Evolutionary conservation across 1,140 invertebrate species (phyloP).

Genomic region (Pseudachorutes palmiensis): DNA sequence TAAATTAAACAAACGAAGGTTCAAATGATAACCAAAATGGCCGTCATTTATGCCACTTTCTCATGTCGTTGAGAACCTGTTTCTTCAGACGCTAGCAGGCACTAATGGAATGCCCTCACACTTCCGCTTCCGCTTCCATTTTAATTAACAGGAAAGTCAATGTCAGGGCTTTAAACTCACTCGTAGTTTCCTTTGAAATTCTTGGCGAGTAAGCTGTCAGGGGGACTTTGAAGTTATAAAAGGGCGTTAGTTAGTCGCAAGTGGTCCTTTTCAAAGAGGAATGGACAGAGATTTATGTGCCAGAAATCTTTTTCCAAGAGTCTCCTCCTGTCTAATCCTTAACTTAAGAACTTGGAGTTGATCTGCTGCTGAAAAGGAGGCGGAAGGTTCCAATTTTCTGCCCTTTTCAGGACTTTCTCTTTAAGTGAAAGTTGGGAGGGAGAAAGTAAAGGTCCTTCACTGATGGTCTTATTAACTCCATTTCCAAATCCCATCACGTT

Average conservation of each 20-base stretch:
- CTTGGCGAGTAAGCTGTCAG: no score
- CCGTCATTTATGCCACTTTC: not conserved
- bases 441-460: not conserved
- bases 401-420: not conserved
- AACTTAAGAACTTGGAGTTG: not conserved
- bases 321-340: not conserved
- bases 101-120: not conserved
- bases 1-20: not conserved
- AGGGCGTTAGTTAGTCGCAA: no score
- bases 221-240: no score
- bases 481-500: not conserved
- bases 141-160: no score
- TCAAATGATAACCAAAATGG: not conserved
- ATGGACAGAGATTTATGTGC: slow-evolving; percentile 9
- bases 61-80: no score
- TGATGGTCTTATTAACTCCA: not conserved
- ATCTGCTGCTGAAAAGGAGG: not conserved
- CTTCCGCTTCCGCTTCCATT: not conserved
- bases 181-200: no score
- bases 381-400: not conserved
- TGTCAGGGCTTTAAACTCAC: no score
- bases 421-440: not conserved
- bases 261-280: no score
- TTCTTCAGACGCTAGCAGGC: not conserved
- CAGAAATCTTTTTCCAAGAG: not conserved